Conservation (phyloP, 2,797 vertebrate genomes). For the Rhincodon typus region DNA sequence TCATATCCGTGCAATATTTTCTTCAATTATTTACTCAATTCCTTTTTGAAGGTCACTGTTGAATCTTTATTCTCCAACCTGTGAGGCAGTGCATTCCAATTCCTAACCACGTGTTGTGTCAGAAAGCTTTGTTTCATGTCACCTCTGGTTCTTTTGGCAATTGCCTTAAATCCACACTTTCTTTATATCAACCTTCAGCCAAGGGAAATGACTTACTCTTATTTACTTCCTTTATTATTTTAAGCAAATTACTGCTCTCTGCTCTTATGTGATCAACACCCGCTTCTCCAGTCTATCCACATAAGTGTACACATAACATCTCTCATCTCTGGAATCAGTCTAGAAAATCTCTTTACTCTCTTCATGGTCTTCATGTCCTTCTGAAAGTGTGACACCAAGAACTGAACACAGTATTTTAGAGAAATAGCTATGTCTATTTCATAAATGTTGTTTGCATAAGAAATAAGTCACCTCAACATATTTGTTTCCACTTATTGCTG, state of each 20-base stretch:
- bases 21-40: neutral
- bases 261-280: neutral
- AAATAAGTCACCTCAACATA: neutral
- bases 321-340: neutral
- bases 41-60: neutral
- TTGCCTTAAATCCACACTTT: neutral
- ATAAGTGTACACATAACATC: neutral
- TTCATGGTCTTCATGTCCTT: neutral
- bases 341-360: neutral
- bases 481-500: too few relatives aligned
- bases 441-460: neutral
- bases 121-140: neutral
- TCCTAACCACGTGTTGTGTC: neutral
- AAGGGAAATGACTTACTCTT: neutral
- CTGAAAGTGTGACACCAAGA: neutral
- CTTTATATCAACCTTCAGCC: neutral
- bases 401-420: neutral
- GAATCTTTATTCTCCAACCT: neutral
- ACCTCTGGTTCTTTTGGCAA: neutral
- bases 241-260: neutral
- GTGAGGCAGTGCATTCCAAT: neutral
- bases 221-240: neutral
- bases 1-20: neutral
- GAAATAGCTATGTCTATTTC: neutral
- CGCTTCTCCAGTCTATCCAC: neutral